phyloP scores from a whole-genome alignment of 2,113 vertebrate species.

The Excalfactoria chinensis region DNA sequence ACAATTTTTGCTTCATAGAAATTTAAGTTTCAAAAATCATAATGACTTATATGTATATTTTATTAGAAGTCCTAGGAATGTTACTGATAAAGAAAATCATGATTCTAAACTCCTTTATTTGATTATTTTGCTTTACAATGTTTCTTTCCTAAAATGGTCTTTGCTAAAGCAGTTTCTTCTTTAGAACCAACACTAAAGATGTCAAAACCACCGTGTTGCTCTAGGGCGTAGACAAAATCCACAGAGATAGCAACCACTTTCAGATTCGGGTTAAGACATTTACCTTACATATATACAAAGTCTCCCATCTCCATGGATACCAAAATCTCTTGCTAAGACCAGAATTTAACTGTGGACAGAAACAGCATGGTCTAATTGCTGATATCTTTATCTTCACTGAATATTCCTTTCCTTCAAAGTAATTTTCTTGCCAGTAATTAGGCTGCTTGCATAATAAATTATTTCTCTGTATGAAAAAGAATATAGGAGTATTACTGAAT shows the following conservation, averaged over 20 bases:
- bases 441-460: neutral
- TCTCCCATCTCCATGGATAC: slow-evolving; percentile 14
- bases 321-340: neutral
- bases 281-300: neutral
- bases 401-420: neutral
- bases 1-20: neutral
- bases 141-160: neutral
- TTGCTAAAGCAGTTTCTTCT: neutral
- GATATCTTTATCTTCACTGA: neutral
- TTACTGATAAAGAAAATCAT: neutral
- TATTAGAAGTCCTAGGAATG: neutral
- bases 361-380: neutral
- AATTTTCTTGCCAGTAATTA: neutral
- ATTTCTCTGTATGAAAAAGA: neutral
- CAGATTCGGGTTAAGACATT: neutral
- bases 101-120: neutral
- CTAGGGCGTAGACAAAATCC: neutral
- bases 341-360: neutral
- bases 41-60: neutral
- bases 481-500: neutral
- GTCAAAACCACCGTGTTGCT: neutral
- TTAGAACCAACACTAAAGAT: neutral
- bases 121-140: neutral
- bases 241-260: neutral
- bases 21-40: neutral